These are phyloP conservation scores for Agriopis marginaria DNA, from an alignment of 2,888 invertebrate genomes.

Conservation along the genomic window DNA sequence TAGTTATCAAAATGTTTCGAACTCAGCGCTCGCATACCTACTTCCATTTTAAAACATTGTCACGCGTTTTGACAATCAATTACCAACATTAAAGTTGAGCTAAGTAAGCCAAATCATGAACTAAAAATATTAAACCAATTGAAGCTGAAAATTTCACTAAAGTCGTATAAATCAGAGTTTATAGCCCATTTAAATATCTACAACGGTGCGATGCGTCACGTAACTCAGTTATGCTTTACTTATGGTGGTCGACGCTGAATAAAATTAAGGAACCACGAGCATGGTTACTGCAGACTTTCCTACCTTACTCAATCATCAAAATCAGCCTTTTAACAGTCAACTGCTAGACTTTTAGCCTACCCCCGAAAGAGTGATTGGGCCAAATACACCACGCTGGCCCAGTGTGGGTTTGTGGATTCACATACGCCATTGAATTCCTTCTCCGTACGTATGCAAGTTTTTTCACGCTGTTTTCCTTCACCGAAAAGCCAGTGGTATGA, in stretches of 20 bases:
- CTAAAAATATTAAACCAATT: constrained; percentile 55
- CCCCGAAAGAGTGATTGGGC: too few relatives aligned
- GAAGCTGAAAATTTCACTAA: constrained; percentile 60
- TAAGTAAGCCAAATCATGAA: constrained; percentile 52
- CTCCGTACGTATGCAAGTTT: too few relatives aligned
- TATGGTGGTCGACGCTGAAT: constrained; percentile 50
- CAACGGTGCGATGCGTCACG: constrained; percentile 63
- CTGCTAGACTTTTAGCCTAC: too few relatives aligned
- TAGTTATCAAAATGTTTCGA: constrained; percentile 40
- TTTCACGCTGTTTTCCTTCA: too few relatives aligned
- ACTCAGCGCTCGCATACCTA: constrained; percentile 42
- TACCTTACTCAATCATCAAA: not conserved
- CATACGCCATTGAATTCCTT: too few relatives aligned
- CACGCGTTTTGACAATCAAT: constrained; percentile 61
- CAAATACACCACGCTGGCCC: too few relatives aligned
- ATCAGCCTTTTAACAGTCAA: too few relatives aligned
- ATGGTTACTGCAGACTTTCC: not conserved
- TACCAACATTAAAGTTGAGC: constrained; percentile 47
- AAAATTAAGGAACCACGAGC: constrained; percentile 45
- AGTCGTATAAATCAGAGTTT: constrained; percentile 70
- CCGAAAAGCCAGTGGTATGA: too few relatives aligned
- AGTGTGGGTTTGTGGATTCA: too few relatives aligned
- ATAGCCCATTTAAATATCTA: constrained; percentile 73
- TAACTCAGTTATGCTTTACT: constrained; percentile 61
- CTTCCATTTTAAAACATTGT: constrained; percentile 47